Conservation (phyloP, 2,888 invertebrate species). For the Apantesis nais region DNA sequence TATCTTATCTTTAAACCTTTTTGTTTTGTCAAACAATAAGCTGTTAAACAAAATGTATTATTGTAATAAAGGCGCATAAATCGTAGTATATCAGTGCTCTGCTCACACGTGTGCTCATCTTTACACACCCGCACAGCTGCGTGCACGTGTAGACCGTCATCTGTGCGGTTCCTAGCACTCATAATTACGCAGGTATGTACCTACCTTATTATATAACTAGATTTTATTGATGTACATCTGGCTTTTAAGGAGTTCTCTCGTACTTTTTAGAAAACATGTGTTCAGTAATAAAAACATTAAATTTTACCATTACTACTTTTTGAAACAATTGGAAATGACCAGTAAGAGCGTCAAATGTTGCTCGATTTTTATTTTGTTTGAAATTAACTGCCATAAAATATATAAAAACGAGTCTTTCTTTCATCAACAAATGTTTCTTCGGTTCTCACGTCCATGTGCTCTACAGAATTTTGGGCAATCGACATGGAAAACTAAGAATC, state of each 20-base stretch:
- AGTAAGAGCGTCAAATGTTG: constrained; percentile 25
- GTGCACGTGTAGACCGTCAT: constrained; percentile 66
- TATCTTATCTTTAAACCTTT: constrained; percentile 15
- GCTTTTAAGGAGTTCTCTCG: constrained; percentile 25
- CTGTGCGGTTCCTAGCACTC: constrained; percentile 50
- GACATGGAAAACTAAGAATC: constrained; percentile 63
- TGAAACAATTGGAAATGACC: constrained; percentile 57
- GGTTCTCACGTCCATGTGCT: constrained; percentile 81
- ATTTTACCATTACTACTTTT: constrained; percentile 55
- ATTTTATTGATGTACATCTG: neutral
- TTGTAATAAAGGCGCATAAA: constrained; percentile 55
- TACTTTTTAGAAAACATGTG: constrained; percentile 52
- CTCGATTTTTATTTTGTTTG: constrained; percentile 40
- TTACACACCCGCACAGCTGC: constrained; percentile 66
- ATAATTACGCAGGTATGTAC: constrained; percentile 56
- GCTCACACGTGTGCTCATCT: constrained; percentile 66
- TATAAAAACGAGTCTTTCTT: constrained; percentile 63
- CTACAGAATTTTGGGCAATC: constrained; percentile 78
- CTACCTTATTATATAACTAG: neutral
- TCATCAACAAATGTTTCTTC: constrained; percentile 63
- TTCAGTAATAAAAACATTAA: constrained; percentile 51
- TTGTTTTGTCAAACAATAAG: constrained; percentile 36
- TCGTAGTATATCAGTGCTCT: constrained; percentile 55
- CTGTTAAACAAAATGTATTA: constrained; percentile 45
- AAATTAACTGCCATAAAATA: constrained; percentile 55